These are phyloP conservation scores for Habroteleia sp. DNA, from an alignment of 2,888 invertebrate genomes.

Conservation along the genomic window DNA sequence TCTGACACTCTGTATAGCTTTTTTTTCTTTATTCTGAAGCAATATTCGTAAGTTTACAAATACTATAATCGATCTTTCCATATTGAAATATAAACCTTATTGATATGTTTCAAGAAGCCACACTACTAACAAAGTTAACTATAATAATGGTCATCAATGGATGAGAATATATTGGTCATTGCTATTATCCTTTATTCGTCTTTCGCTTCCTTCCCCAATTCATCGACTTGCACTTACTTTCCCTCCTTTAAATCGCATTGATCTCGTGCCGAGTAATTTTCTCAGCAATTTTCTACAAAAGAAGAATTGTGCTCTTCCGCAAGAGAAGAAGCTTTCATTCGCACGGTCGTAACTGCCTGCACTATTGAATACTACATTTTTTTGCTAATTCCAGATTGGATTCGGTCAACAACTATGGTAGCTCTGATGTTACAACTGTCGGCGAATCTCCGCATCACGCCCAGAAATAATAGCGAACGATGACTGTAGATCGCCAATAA, in stretches of 20 bases:
- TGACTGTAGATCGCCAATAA: slow-evolving; percentile 4
- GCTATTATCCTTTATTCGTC: slow-evolving; percentile 43
- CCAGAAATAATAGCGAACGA: slow-evolving; percentile 20
- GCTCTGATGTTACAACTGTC: slow-evolving; percentile 33
- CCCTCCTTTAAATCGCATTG: slow-evolving; percentile 35
- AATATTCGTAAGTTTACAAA: no score
- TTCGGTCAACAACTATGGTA: slow-evolving; percentile 60
- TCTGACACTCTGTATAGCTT: no score
- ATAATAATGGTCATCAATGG: slow-evolving; percentile 43
- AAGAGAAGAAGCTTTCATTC: slow-evolving; percentile 57
- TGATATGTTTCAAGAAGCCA: slow-evolving; percentile 8
- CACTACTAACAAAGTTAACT: slow-evolving; percentile 28
- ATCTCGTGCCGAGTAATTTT: slow-evolving; percentile 60
- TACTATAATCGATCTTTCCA: no score
- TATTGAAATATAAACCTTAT: slow-evolving; percentile 34
- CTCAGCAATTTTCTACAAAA: slow-evolving; percentile 63
- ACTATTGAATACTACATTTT: slow-evolving; percentile 55
- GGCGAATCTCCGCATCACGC: slow-evolving; percentile 1
- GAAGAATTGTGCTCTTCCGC: slow-evolving; percentile 58
- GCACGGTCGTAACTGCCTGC: slow-evolving; percentile 43
- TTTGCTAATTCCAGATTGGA: slow-evolving; percentile 54
- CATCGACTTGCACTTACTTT: slow-evolving; percentile 44
- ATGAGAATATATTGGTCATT: slow-evolving; percentile 41
- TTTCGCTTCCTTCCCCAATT: slow-evolving; percentile 40
- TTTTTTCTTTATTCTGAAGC: no score